Base-by-base conservation (phyloP, 1,140 invertebrate species). In the Centruroides vittatus region DNA sequence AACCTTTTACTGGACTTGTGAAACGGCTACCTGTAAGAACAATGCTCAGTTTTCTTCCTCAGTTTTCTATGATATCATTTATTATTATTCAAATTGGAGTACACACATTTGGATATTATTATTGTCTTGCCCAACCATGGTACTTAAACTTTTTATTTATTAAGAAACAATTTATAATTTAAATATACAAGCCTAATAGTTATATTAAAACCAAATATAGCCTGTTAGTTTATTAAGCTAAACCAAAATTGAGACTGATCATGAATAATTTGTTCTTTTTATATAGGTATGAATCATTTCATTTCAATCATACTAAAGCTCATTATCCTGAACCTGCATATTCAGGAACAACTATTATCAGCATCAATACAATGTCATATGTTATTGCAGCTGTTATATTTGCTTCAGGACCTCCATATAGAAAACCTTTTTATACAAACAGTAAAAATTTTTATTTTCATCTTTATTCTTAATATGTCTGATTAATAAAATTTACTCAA, bases 371-470 rank as follows among this genome's bases (percentile, higher is more conserved):
- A 59, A 67, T 67, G 64, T 64, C 65, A n/a, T 68, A 69, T 49
- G 62, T 69, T 7, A 69, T 71, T 9, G 65, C 67, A 6, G 67
- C 68, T 3, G 59, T 70, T 12, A 65, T 71, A n/a, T 72, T 69
- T 50, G 66, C 70, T 4, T 66, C 68, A 23, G 69, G 69, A 48
- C 57, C 64, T 12, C 71, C 71, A 5, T 71, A 65, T 57, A 54
- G 67, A 41, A 55, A 57, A 9, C 23, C 12, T 11, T 65, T 68
- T 48, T 63, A 62, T n/a, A 56, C 66, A 12, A 68, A 68, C 50
- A 68, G 23, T 90, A 98, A 83, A 98, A 98, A 74, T 93, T 92
- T 79, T 89, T 85, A 77, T 85, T 91, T 70, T 89, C 88, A 78
- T 98, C 93, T 79, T 98, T 97, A 75, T n/a, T 51, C 23, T 13